These are phyloP conservation scores for Mormyrus hasselquistii DNA, from an alignment of 2,797 vertebrate species.

Conservation along the genomic window DNA sequence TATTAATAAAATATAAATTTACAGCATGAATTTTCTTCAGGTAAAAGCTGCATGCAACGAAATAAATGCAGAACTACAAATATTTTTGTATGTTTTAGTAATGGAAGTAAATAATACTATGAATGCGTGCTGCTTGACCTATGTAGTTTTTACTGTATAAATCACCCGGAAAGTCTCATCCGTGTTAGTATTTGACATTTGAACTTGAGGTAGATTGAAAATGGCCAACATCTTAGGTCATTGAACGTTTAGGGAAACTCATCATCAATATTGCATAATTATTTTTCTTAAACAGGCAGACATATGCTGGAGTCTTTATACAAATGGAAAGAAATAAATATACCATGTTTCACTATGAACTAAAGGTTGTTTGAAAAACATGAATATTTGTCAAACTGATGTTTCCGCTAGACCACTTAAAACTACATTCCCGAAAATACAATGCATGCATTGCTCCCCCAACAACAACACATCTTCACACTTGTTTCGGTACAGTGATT, in stretches of 20 bases:
- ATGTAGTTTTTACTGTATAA: not conserved
- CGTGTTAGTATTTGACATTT: not conserved
- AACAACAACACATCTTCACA: not conserved
- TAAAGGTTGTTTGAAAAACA: not conserved
- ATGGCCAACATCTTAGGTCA: not conserved
- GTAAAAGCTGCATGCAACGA: not conserved
- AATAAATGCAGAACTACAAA: not conserved
- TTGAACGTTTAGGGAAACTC: not conserved
- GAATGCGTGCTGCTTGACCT: not conserved
- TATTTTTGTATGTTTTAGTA: not conserved
- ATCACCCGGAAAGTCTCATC: not conserved
- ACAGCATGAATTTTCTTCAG: not conserved
- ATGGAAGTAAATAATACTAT: not conserved
- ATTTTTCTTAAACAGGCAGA: not conserved
- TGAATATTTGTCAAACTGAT: not conserved
- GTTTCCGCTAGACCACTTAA: not conserved
- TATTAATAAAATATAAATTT: not conserved
- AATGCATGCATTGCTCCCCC: conserved; percentile 18
- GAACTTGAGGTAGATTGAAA: conserved; percentile 2
- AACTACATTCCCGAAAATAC: conserved; percentile 14
- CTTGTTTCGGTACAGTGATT: not conserved
- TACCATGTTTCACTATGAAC: not conserved
- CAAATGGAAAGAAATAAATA: not conserved
- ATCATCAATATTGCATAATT: conserved; percentile 1
- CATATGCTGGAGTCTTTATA: not conserved